These are phyloP conservation scores for Orientallactaga sibirica DNA, from an alignment of 2,797 vertebrate genomes.

Conservation along the genomic window DNA sequence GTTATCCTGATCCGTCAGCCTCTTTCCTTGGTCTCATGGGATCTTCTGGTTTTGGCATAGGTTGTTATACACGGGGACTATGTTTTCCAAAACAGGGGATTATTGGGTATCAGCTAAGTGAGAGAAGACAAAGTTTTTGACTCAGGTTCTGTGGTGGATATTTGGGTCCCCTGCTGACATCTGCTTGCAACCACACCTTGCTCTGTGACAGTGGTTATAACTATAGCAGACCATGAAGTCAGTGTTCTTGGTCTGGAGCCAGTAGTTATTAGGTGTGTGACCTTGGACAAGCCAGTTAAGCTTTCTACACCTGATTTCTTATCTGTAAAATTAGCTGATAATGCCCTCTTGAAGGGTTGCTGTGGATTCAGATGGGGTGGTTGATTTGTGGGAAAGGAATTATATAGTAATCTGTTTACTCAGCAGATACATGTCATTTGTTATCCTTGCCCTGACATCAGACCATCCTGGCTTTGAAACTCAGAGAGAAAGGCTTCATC, in stretches of 20 bases:
- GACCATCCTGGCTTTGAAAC: background rate
- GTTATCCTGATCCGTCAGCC: background rate
- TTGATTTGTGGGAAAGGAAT: background rate
- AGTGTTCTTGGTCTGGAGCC: background rate
- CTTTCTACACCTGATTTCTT: background rate
- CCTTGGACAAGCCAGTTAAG: background rate
- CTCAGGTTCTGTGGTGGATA: background rate
- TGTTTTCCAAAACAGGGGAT: background rate
- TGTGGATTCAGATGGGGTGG: background rate
- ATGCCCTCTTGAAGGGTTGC: background rate
- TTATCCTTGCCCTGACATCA: background rate
- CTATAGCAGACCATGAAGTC: background rate
- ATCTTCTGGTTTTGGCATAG: background rate
- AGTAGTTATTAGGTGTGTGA: background rate
- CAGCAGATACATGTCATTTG: background rate
- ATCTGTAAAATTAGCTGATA: conserved; percentile 31
- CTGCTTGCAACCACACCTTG: background rate
- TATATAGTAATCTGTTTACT: background rate
- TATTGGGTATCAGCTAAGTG: background rate
- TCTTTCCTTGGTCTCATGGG: background rate
- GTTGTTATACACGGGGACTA: background rate
- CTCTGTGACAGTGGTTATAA: background rate
- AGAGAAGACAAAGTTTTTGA: background rate
- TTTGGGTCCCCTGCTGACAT: background rate
- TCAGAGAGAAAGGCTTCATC: background rate